These are phyloP conservation scores for Labia minor DNA, from an alignment of 2,888 invertebrate genomes.

Conservation along the genomic window DNA sequence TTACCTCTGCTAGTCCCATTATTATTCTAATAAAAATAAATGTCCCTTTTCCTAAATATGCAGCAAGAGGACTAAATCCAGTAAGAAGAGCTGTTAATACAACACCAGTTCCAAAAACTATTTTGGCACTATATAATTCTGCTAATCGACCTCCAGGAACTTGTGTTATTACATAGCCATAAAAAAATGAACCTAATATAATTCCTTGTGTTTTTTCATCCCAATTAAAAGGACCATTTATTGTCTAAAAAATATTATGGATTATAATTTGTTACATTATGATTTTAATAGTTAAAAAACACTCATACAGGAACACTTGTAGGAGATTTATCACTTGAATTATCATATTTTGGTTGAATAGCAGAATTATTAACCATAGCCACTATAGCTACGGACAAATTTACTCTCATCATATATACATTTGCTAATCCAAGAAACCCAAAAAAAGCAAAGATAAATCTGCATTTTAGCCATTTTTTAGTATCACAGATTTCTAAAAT, in stretches of 20 bases:
- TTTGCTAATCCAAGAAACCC: conserved; percentile 81
- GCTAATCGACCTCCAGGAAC: conserved; percentile 74
- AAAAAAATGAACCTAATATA: conserved; percentile 72
- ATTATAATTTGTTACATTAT: conserved; percentile 21
- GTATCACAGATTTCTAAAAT: conserved; percentile 43
- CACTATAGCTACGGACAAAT: conserved; percentile 86
- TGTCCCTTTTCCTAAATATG: conserved; percentile 47
- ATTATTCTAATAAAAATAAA: conserved; percentile 65
- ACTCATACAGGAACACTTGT: conserved; percentile 38
- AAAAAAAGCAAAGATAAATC: conserved; percentile 68
- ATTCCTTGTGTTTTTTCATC: conserved; percentile 66
- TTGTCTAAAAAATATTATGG: conserved; percentile 40
- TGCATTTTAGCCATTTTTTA: conserved; percentile 55
- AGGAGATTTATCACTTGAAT: conserved; percentile 49
- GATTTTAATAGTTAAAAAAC: not conserved
- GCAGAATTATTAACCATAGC: conserved; percentile 80
- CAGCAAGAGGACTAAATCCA: conserved; percentile 71
- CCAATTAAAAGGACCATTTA: conserved; percentile 64
- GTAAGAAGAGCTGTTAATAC: conserved; percentile 73
- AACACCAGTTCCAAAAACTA: conserved; percentile 71
- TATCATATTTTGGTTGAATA: conserved; percentile 40
- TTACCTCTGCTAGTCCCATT: conserved; percentile 72
- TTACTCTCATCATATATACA: conserved; percentile 82
- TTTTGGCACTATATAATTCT: conserved; percentile 77
- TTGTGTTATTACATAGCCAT: conserved; percentile 73